Conservation (phyloP, 2,888 invertebrate species). For the Falcaria lacertinaria region DNA sequence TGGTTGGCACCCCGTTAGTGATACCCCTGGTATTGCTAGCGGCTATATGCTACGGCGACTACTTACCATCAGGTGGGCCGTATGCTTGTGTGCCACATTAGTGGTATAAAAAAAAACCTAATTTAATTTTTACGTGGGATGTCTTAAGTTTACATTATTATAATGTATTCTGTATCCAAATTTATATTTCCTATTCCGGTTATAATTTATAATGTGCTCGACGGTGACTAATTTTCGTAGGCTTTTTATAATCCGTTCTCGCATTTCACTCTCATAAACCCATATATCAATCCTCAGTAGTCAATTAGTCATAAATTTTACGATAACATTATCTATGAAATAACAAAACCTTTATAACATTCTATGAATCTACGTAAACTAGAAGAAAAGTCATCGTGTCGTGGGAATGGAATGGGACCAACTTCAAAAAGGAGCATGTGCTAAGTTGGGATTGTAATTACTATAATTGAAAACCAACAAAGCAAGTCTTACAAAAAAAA, state of each 20-base stretch:
- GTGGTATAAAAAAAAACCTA: too few species aligned
- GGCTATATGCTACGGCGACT: too few species aligned
- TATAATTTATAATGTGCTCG: neutral
- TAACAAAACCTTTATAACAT: neutral
- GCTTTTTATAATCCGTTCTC: slow-evolving; percentile 24
- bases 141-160: neutral
- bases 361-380: neutral
- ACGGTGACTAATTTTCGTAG: neutral
- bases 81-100: too few species aligned
- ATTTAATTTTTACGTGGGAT: neutral
- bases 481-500: too few species aligned
- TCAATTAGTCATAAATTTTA: slow-evolving; percentile 11
- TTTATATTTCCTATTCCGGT: neutral
- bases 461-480: too few species aligned
- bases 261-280: slow-evolving; percentile 23
- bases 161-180: neutral
- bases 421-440: too few species aligned
- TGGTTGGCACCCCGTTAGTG: too few species aligned
- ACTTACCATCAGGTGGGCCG: too few species aligned
- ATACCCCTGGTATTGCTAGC: too few species aligned
- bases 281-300: slow-evolving; percentile 15
- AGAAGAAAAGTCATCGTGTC: neutral
- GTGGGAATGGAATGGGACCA: too few species aligned
- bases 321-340: neutral
- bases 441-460: too few species aligned